Percentiles rank a stretch among this genome's conserved stretches.
Evolutionary conservation across 2,797 vertebrate genomes (phyloP).

Genomic region (Garrulus glandarius): DNA sequence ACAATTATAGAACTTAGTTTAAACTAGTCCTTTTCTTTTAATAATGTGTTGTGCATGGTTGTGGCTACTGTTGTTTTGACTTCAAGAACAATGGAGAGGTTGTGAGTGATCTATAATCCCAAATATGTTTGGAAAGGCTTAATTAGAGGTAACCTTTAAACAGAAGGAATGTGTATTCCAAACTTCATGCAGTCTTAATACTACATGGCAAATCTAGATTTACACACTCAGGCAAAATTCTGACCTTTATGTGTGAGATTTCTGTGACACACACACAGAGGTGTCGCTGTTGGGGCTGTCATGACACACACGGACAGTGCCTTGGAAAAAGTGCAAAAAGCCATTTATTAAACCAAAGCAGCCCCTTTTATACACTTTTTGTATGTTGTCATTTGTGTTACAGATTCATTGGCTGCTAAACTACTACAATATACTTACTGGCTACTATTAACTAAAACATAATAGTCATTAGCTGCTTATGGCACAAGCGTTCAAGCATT

Average conservation of each 20-base stretch:
- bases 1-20: slow-evolving; percentile 18
- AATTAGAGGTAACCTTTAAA: not conserved
- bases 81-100: slow-evolving; percentile 4
- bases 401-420: too few species aligned
- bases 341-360: too few species aligned
- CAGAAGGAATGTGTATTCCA: not conserved
- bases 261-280: not conserved
- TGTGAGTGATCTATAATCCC: not conserved
- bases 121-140: not conserved
- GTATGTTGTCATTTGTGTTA: too few species aligned
- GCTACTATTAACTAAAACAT: too few species aligned
- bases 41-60: not conserved
- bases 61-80: slow-evolving; percentile 11
- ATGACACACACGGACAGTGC: too few species aligned
- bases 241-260: not conserved
- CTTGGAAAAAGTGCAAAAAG: too few species aligned
- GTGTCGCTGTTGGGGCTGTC: too few species aligned
- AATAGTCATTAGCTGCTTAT: too few species aligned
- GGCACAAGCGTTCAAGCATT: too few species aligned
- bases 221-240: not conserved
- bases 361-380: too few species aligned
- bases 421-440: too few species aligned
- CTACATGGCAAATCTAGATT: not conserved
- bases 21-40: slow-evolving; percentile 9
- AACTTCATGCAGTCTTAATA: not conserved